Evolutionary conservation across 2,888 invertebrate genomes (phyloP), one percentile per base, ranked within the genome.

Genomic region (Formica aserva): DNA sequence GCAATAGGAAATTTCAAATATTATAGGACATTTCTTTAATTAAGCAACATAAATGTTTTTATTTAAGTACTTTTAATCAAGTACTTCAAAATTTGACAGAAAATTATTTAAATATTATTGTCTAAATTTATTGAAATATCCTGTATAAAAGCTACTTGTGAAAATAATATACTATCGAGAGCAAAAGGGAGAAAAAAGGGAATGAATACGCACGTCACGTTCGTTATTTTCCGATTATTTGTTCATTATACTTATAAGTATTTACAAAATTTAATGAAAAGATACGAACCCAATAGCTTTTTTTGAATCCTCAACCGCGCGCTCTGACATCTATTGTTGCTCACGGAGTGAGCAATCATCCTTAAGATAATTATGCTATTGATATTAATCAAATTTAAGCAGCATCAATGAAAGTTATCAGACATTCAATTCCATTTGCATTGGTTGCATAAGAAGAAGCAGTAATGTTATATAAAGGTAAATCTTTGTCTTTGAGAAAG

Each of bases 171-270:
- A n/a, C 4, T 11, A 60, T 26, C 1, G 3, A 41, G 29, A 75
- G 29, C 6, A 75, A 63, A 32, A 45, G 29, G 9, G 6, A 8
- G 3, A 22, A 45, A 32, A 41, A 41, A 4, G 18, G 9, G 9
- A 35, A 8, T 32, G 11, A 26, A n/a, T n/a, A 0, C 29, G 18
- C 15, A 1, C 29, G 18, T 13, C n/a, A 41, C 6, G n/a, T 9
- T 74, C 18, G 22, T 75, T 41, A 29, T 75, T 74, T 1, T 26
- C 9, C 32, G 63, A 22, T 74, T 38, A 63, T n/a, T 62, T 26
- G 13, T 11, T 15, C 0, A n/a, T 63, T 3, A 48, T 48, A 15
- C 9, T 45, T 63, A 65, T 45, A 32, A 62, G 18, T 75, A 18
- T 38, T 1, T 8, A 6, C 26, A 1, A 62, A 72, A 35, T 60